Conservation (phyloP, 2,113 vertebrate species). For the Geococcyx californianus region DNA sequence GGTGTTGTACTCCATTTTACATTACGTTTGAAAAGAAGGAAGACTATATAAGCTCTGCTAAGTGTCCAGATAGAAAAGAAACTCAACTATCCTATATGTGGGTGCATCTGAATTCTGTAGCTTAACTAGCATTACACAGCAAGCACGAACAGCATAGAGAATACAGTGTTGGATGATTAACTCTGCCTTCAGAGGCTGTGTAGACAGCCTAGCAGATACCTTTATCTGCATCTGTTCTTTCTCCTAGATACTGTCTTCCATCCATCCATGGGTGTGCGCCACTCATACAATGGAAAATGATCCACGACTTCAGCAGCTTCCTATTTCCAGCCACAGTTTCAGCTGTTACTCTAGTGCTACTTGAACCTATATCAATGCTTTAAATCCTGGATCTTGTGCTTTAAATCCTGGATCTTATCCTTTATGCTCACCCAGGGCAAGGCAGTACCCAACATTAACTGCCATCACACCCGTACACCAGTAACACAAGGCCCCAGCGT, state of each 20-base stretch:
- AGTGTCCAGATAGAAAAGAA: background rate
- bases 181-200: background rate
- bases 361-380: background rate
- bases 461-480: no score
- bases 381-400: background rate
- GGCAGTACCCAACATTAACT: no score
- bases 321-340: background rate
- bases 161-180: background rate
- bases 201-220: background rate
- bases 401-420: background rate
- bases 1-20: background rate
- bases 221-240: background rate
- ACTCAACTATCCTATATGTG: background rate
- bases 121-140: background rate
- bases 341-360: background rate
- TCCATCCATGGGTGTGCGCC: rapidly evolving
- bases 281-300: background rate
- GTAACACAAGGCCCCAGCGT: rapidly evolving
- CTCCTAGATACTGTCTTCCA: background rate
- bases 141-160: background rate
- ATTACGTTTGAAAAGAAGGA: background rate
- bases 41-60: background rate
- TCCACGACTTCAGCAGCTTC: background rate
- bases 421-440: background rate
- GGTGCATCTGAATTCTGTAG: background rate